Conservation (phyloP, 2,113 vertebrate genomes). For the Chloropsis cyanopogon region DNA sequence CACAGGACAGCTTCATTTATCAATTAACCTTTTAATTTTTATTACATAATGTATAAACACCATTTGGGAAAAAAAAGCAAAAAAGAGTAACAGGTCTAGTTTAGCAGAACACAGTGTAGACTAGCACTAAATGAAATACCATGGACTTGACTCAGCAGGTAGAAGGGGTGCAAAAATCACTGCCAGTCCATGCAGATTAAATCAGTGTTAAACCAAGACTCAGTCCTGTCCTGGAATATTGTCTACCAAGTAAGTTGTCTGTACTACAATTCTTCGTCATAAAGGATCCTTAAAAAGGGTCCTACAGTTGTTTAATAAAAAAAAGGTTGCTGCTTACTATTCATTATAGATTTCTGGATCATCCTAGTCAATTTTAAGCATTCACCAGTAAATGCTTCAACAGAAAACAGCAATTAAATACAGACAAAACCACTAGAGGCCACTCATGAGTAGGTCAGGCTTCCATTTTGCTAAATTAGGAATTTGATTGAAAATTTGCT, state of each 20-base stretch:
- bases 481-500: neutral
- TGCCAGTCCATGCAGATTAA: neutral
- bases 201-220: neutral
- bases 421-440: constrained; percentile 13
- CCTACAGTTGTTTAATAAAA: neutral
- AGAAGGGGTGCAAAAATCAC: neutral
- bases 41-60: constrained; percentile 51
- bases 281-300: neutral
- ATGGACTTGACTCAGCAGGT: neutral
- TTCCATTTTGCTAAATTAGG: neutral
- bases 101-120: neutral
- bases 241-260: neutral
- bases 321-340: neutral
- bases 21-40: constrained; percentile 22
- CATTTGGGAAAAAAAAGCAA: neutral
- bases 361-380: neutral
- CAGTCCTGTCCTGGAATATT: neutral
- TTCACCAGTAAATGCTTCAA: constrained; percentile 21
- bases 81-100: constrained; percentile 4
- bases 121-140: neutral
- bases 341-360: neutral
- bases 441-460: neutral
- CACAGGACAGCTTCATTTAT: neutral
- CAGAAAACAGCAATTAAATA: neutral
- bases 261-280: neutral